Conservation (phyloP, 2,888 invertebrate genomes). For the Tachina lurida region DNA sequence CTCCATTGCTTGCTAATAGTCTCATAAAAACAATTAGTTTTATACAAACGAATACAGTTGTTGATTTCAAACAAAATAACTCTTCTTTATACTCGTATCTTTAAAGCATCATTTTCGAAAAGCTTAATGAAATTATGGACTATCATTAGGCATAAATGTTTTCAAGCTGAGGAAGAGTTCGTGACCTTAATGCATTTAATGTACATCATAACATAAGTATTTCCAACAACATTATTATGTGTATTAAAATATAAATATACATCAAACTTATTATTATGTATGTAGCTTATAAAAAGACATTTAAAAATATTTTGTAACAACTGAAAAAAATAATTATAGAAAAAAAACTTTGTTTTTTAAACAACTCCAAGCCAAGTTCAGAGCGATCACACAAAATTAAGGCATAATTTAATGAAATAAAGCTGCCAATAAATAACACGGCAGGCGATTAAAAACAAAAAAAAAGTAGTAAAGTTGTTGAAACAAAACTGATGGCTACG, state of each 20-base stretch:
- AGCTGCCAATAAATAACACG: neutral
- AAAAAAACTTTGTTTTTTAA: neutral
- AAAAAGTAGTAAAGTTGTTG: neutral
- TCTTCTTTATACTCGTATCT: too few relatives aligned
- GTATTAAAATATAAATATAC: neutral
- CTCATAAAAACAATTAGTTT: too few relatives aligned
- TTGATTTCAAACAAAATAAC: too few relatives aligned
- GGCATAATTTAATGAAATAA: conserved; percentile 5
- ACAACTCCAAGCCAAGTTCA: neutral
- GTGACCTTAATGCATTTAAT: neutral
- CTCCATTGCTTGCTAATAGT: too few relatives aligned
- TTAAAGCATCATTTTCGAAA: too few relatives aligned
- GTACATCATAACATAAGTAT: neutral
- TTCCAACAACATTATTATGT: neutral
- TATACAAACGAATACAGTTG: too few relatives aligned
- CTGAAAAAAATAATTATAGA: neutral
- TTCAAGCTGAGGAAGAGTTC: too few relatives aligned
- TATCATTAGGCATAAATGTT: too few relatives aligned
- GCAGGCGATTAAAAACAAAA: neutral
- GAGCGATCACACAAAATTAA: neutral
- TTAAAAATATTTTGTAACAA: neutral
- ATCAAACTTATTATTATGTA: neutral
- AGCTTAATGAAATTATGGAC: too few relatives aligned
- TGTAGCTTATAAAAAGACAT: neutral
- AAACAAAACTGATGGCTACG: neutral